phyloP scores from a whole-genome alignment of 2,888 invertebrate genomes.

The Sericinus montela region DNA sequence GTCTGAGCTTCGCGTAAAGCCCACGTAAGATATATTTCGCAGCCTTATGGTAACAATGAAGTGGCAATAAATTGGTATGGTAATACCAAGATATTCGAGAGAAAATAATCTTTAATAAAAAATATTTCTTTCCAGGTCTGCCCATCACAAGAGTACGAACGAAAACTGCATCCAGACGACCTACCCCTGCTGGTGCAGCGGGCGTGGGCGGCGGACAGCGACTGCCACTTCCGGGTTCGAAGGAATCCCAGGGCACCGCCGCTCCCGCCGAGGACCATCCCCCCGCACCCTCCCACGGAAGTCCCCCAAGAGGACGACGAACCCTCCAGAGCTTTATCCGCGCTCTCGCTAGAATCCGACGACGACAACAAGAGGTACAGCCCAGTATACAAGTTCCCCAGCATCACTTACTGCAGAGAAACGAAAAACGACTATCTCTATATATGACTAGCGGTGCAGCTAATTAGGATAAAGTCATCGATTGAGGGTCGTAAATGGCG shows the following conservation, averaged over 20 bases:
- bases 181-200: constrained; percentile 90
- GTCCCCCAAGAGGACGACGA: constrained; percentile 54
- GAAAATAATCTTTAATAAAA: no score
- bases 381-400: constrained; percentile 73
- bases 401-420: constrained; percentile 66
- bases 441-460: constrained; percentile 57
- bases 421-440: constrained; percentile 72
- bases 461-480: constrained; percentile 35
- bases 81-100: no score
- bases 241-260: constrained; percentile 90
- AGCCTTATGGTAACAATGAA: no score
- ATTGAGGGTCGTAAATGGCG: constrained; percentile 33
- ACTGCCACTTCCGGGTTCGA: constrained; percentile 90
- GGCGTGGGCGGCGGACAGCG: constrained; percentile 83
- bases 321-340: constrained; percentile 60
- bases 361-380: constrained; percentile 62
- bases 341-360: constrained; percentile 66
- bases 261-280: constrained; percentile 81
- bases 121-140: constrained; percentile 75
- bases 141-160: constrained; percentile 90
- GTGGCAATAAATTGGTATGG: no score
- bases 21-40: no score
- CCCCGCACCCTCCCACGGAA: constrained; percentile 35
- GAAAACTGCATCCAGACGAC: constrained; percentile 93
- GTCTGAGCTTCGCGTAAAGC: no score